Conservation (phyloP, 2,113 vertebrate species). For the Thunnus thynnus region DNA sequence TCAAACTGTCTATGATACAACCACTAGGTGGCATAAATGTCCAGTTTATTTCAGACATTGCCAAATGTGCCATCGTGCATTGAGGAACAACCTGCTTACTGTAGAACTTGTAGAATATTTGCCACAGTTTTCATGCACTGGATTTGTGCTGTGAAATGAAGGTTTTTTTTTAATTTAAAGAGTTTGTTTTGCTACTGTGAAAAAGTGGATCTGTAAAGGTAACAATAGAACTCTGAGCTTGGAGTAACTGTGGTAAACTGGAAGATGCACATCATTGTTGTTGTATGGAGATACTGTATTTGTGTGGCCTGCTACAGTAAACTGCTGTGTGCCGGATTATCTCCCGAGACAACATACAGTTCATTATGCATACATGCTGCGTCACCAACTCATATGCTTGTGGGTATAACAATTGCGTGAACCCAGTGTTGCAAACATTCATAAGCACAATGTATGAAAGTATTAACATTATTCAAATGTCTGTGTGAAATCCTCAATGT, state of each 20-base stretch:
- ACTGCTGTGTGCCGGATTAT: slow-evolving; percentile 35
- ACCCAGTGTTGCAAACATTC: slow-evolving; percentile 46
- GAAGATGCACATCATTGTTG: slow-evolving; percentile 23
- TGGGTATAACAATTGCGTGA: neutral
- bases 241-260: slow-evolving; percentile 8
- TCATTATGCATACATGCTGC: neutral
- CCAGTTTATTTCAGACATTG: slow-evolving; percentile 46
- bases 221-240: slow-evolving; percentile 16
- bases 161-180: slow-evolving; percentile 26
- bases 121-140: slow-evolving; percentile 2
- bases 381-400: slow-evolving; percentile 3
- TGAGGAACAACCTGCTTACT: slow-evolving; percentile 28
- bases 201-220: neutral
- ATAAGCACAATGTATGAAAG: slow-evolving; percentile 60
- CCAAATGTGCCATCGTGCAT: slow-evolving; percentile 30
- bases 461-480: slow-evolving; percentile 51
- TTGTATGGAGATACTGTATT: neutral
- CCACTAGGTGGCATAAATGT: slow-evolving; percentile 55
- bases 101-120: neutral
- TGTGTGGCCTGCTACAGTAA: slow-evolving; percentile 15
- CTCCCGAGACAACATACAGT: slow-evolving; percentile 7
- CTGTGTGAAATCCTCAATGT: slow-evolving; percentile 16
- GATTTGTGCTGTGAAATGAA: slow-evolving; percentile 44
- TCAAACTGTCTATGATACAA: slow-evolving; percentile 15
- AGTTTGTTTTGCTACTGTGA: slow-evolving; percentile 52